A percentile compares a stretch with the other conserved stretches of the same genome.
Conservation (phyloP, 2,797 vertebrate species). For the Denticeps clupeoides region DNA sequence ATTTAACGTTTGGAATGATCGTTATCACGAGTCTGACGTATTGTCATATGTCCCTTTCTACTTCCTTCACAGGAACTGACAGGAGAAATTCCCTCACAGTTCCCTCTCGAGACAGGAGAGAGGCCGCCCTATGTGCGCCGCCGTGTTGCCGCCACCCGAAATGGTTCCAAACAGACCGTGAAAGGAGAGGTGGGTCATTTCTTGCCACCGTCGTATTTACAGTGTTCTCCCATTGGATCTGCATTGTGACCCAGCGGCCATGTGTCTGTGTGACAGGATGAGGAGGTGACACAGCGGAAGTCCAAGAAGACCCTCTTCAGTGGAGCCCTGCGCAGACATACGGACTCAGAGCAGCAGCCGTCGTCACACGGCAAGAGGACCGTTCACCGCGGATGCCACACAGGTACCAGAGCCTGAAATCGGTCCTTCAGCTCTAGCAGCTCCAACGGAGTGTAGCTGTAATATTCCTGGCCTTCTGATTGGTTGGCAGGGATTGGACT, state of each 20-base stretch:
- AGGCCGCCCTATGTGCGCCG: slow-evolving; percentile 61
- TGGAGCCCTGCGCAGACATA: slow-evolving; percentile 64
- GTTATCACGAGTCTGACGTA: neutral
- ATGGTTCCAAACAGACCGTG: slow-evolving; percentile 25
- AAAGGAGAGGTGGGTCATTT: slow-evolving; percentile 36
- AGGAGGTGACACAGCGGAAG: slow-evolving; percentile 62
- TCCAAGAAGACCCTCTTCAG: slow-evolving; percentile 70
- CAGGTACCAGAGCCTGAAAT: slow-evolving; percentile 41
- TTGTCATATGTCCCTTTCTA: neutral
- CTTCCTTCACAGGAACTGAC: slow-evolving; percentile 63
- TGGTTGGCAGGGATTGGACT: no score
- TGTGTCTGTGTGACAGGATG: slow-evolving; percentile 46
- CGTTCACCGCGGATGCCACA: slow-evolving; percentile 62
- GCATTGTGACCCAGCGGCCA: slow-evolving; percentile 22
- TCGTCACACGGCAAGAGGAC: slow-evolving; percentile 62
- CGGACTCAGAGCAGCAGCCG: slow-evolving; percentile 56
- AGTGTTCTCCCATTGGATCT: no score
- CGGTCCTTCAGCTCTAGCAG: no score
- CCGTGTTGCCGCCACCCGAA: slow-evolving; percentile 39
- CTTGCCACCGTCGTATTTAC: no score
- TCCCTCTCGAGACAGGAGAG: slow-evolving; percentile 71
- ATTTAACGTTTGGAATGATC: no score
- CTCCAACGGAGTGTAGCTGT: no score
- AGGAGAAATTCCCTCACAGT: slow-evolving; percentile 68
- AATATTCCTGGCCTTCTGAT: no score